Evolutionary conservation across 2,888 invertebrate genomes (phyloP).

Genomic region (Cecidostiba fungosa): DNA sequence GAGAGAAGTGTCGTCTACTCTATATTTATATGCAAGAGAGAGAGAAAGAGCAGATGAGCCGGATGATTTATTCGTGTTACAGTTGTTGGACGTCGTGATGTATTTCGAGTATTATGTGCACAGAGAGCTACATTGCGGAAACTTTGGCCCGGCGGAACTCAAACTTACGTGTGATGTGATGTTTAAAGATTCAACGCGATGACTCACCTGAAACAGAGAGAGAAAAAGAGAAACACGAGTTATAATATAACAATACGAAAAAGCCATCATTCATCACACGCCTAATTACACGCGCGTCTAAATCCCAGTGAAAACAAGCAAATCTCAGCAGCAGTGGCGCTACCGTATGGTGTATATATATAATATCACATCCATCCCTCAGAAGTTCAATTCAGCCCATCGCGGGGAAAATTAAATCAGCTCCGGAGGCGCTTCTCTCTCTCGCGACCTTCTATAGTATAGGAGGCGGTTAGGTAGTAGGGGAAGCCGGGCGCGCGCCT

Average conservation of each 20-base stretch:
- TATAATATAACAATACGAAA: not conserved
- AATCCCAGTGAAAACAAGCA: slow-evolving; percentile 3
- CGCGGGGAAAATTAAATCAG: slow-evolving; percentile 54
- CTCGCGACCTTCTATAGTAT: not conserved
- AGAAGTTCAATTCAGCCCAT: slow-evolving; percentile 28
- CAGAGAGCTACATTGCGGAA: too few species aligned
- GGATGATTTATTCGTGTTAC: too few species aligned
- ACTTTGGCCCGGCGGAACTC: not conserved
- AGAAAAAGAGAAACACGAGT: not conserved
- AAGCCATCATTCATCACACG: not conserved
- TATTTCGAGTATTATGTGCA: too few species aligned
- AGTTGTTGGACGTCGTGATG: too few species aligned
- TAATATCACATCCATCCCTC: not conserved
- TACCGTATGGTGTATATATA: not conserved
- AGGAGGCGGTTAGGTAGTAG: not conserved
- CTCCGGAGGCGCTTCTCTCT: not conserved
- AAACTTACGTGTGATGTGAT: not conserved
- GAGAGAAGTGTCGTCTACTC: not conserved
- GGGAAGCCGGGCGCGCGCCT: slow-evolving; percentile 22
- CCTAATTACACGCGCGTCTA: slow-evolving; percentile 19
- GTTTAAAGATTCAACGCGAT: not conserved
- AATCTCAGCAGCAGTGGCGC: slow-evolving; percentile 8
- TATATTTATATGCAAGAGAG: not conserved
- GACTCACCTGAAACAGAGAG: not conserved
- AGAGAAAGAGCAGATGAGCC: too few species aligned